Evolutionary conservation across 2,113 vertebrate genomes (phyloP).

Genomic region (Brevimyrus niger): DNA sequence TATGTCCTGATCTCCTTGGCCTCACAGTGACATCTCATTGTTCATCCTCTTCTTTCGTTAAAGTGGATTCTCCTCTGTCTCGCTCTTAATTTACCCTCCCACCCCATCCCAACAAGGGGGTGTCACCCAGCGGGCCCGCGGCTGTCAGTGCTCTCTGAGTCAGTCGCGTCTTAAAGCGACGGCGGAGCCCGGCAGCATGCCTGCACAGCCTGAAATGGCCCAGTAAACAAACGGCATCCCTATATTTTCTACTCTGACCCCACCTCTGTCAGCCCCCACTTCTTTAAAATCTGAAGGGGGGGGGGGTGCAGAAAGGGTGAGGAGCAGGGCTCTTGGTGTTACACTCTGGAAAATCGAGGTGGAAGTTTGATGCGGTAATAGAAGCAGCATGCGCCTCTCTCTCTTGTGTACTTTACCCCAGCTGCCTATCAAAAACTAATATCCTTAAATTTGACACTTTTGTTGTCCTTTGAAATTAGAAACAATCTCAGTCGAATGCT

Average conservation of each 20-base stretch:
- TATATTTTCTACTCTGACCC: slow-evolving; percentile 20
- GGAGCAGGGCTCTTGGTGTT: slow-evolving; percentile 14
- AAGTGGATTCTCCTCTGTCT: neutral
- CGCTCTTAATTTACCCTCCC: neutral
- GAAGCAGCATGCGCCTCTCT: slow-evolving; percentile 32
- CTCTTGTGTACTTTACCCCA: slow-evolving; percentile 43
- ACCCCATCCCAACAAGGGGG: neutral
- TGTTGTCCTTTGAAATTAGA: slow-evolving; percentile 66
- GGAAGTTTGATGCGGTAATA: slow-evolving; percentile 35
- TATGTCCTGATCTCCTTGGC: neutral
- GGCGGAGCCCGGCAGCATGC: neutral
- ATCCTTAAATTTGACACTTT: slow-evolving; percentile 59
- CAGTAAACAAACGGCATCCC: slow-evolving; percentile 14
- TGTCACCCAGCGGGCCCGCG: neutral
- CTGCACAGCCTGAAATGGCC: neutral
- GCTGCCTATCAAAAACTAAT: slow-evolving; percentile 69
- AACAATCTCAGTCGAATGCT: slow-evolving; percentile 66
- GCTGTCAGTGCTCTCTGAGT: neutral
- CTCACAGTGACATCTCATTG: neutral
- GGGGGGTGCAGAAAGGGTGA: neutral
- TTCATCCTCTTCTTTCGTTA: neutral
- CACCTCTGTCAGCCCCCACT: neutral
- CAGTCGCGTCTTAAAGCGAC: neutral
- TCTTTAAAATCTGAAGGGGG: neutral
- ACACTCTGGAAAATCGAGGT: slow-evolving; percentile 24